A percentile compares a stretch with the other conserved stretches of the same genome.
phyloP scores from a whole-genome alignment of 1,140 invertebrate species.

The Diorhabda elongata region DNA sequence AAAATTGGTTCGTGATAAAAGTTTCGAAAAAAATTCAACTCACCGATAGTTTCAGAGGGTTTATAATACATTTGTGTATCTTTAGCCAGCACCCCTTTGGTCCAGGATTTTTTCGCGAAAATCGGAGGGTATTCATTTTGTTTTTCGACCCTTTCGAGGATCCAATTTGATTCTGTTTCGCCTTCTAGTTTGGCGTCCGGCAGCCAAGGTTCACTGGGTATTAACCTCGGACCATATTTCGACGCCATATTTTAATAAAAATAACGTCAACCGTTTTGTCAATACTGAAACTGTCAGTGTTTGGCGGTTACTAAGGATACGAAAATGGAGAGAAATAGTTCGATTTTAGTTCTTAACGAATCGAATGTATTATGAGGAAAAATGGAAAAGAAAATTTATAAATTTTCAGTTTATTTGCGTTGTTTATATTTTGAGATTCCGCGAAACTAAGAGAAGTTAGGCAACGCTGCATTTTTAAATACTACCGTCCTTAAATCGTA shows the following conservation, averaged over 20 bases:
- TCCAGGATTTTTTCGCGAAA: constrained; percentile 55
- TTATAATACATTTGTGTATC: constrained; percentile 55
- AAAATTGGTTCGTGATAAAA: too few relatives aligned
- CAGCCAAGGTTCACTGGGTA: constrained; percentile 43
- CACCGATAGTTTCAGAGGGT: constrained; percentile 63
- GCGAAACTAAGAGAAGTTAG: too few relatives aligned
- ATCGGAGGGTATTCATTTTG: constrained; percentile 52
- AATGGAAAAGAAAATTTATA: too few relatives aligned
- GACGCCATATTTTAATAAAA: neutral
- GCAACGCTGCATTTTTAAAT: too few relatives aligned
- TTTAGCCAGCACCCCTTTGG: constrained; percentile 55
- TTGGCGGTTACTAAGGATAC: too few relatives aligned
- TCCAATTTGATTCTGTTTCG: constrained; percentile 36
- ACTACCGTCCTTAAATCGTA: too few relatives aligned
- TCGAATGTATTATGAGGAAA: too few relatives aligned
- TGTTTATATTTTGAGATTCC: too few relatives aligned
- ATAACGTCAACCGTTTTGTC: neutral
- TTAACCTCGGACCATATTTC: constrained; percentile 25
- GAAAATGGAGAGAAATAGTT: too few relatives aligned
- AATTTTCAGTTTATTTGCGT: too few relatives aligned
- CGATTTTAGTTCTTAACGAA: too few relatives aligned
- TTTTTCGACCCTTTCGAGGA: constrained; percentile 43
- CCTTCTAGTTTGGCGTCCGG: constrained; percentile 46
- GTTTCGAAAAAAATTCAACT: neutral
- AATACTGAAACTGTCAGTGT: neutral